Evolutionary conservation across 2,888 invertebrate species (phyloP), one percentile per base, ranked within the genome.

Genomic region (Andrena bicolor): DNA sequence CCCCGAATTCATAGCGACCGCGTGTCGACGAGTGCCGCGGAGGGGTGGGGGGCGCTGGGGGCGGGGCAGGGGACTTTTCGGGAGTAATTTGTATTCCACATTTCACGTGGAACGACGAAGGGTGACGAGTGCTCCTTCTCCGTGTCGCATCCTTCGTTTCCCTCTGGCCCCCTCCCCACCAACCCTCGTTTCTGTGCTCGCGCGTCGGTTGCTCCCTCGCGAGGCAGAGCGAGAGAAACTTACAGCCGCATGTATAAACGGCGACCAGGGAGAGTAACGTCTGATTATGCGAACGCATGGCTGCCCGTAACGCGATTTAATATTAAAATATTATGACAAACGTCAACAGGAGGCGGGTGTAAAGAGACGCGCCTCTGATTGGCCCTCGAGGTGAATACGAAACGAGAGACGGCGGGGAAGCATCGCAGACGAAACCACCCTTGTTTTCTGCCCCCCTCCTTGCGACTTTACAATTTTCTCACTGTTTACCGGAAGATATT

Each of bases 281-380:
- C 93, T 93, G 93, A 93, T 93, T 93, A 93, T 93, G 93, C 93
- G 91, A 92, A 91, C 93, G 93, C 93, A 93, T 93, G 93, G 90
- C 92, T 93, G 92, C 77, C 87, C 91, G 90, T 93, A 93, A 93
- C 90, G 91, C 93, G 93, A 94, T 94, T 94, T 94, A 94, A 94
- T 94, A 94, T 94, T 93, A 94, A 94, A 94, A 94, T 94, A 94
- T 94, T 94, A 94, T 94, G 92, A 94, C 93, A 94, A 94, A 94
- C 92, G 94, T 93, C 94, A 94, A 94, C 93, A 94, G 89, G 90
- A 91, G 89, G 88, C 85, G 88, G 87, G 89, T 86, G 86, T 84
- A 86, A 89, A 90, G 91, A 91, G 91, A 90, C 89, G 89, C 84
- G 89, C 75, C 87, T 88, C 92, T 94, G 94, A 94, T 94, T 94